A percentile compares a stretch with the other conserved stretches of the same genome.
Conservation (phyloP, 2,888 invertebrate species). For the Adineta ricciae region DNA sequence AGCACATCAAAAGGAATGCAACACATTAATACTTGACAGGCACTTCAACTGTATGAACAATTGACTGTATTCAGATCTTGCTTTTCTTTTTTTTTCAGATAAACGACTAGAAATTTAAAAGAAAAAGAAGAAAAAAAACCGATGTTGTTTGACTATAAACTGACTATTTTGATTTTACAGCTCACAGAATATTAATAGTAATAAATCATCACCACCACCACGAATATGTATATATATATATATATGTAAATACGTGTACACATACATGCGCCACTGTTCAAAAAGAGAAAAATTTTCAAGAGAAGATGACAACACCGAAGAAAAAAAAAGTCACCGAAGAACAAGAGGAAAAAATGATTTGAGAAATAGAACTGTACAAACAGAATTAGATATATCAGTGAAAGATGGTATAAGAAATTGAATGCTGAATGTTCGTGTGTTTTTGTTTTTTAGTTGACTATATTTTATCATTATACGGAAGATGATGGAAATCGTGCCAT, state of each 20-base stretch:
- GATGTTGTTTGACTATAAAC: neutral
- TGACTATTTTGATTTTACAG: conserved; percentile 9
- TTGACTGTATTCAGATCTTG: neutral
- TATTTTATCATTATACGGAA: neutral
- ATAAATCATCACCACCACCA: neutral
- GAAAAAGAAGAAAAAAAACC: neutral
- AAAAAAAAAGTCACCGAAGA: neutral
- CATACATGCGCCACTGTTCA: neutral
- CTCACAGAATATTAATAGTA: neutral
- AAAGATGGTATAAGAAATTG: neutral
- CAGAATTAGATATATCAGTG: neutral
- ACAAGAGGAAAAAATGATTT: neutral
- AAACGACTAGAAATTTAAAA: neutral
- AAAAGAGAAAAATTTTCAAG: neutral
- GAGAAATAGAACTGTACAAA: neutral
- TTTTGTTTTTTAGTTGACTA: neutral
- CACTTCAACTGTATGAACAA: neutral
- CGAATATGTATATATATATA: neutral
- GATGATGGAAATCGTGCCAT: conserved; percentile 20
- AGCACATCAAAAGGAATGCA: neutral
- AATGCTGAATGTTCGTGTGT: neutral
- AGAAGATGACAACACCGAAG: neutral
- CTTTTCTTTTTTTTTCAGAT: neutral
- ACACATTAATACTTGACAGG: neutral
- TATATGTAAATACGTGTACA: neutral